phyloP scores from a whole-genome alignment of 1,140 invertebrate species.

The Philopotamus ludificatus region DNA sequence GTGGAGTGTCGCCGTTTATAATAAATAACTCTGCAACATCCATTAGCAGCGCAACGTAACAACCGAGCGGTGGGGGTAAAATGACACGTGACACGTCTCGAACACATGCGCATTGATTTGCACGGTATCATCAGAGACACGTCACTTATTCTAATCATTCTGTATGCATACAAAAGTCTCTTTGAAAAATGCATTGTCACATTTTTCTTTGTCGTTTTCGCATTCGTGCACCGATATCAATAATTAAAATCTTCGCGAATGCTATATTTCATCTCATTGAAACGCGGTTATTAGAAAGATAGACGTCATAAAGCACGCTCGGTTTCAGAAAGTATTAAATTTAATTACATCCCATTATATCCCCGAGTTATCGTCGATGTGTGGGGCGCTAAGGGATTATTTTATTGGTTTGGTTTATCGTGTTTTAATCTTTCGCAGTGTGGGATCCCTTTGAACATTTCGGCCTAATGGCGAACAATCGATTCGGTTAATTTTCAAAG shows the following conservation, averaged over 20 bases:
- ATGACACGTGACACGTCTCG: too few species aligned
- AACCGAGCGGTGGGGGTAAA: too few species aligned
- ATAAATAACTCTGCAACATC: too few species aligned
- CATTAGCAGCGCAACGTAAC: too few species aligned
- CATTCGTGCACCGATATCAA: neutral
- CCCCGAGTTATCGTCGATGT: neutral
- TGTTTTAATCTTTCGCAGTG: neutral
- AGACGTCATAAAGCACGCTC: neutral
- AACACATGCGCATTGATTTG: too few species aligned
- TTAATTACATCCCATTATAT: neutral
- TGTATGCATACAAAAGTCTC: too few species aligned
- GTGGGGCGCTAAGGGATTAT: neutral
- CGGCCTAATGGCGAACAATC: neutral
- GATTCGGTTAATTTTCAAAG: neutral
- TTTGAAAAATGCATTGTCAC: too few species aligned
- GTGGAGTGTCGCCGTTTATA: too few species aligned
- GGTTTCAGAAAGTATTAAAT: neutral
- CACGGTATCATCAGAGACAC: too few species aligned
- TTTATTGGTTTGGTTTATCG: neutral
- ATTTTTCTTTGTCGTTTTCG: neutral
- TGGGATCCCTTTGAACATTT: neutral
- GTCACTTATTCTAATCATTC: too few species aligned
- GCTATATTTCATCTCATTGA: neutral
- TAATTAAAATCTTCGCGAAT: neutral
- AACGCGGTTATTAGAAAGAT: neutral